Evolutionary conservation across 2,797 vertebrate genomes (phyloP).

Genomic region (Lithobates sylvaticus): DNA sequence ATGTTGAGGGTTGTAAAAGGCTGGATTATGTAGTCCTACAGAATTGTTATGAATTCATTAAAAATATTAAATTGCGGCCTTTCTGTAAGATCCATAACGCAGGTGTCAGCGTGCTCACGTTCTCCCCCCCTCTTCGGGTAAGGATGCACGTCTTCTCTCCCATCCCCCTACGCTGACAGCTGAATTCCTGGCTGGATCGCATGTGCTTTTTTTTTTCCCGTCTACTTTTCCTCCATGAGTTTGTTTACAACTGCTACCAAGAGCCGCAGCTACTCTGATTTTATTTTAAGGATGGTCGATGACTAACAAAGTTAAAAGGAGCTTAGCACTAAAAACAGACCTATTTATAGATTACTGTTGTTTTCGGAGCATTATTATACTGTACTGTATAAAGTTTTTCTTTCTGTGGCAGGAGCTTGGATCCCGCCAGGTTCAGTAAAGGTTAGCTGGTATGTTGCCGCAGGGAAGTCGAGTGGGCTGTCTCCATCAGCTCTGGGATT

Average conservation of each 20-base stretch:
- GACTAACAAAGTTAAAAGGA: slow-evolving; percentile 81
- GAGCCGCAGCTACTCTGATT: slow-evolving; percentile 73
- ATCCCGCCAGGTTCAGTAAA: slow-evolving; percentile 68
- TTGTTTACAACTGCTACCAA: slow-evolving; percentile 80
- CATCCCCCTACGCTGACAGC: slow-evolving; percentile 27
- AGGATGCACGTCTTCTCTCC: neutral
- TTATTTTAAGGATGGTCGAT: slow-evolving; percentile 81
- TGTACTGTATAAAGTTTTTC: slow-evolving; percentile 51
- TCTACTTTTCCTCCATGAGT: slow-evolving; percentile 56
- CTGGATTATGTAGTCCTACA: neutral
- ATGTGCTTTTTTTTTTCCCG: slow-evolving; percentile 44
- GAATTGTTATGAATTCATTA: too few relatives aligned
- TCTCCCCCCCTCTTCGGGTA: neutral
- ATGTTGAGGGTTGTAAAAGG: too few relatives aligned
- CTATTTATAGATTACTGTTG: slow-evolving; percentile 82
- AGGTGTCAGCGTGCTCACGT: slow-evolving; percentile 22
- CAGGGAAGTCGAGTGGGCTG: slow-evolving; percentile 19
- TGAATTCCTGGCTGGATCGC: slow-evolving; percentile 54
- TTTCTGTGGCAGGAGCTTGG: slow-evolving; percentile 47
- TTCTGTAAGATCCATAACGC: slow-evolving; percentile 1
- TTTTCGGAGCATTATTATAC: slow-evolving; percentile 73
- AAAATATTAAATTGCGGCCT: neutral
- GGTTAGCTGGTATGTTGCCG: slow-evolving; percentile 57
- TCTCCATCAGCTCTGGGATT: slow-evolving; percentile 9
- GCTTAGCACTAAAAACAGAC: slow-evolving; percentile 78